Evolutionary conservation across 2,888 invertebrate genomes (phyloP), one percentile per base, ranked within the genome.

Genomic region (Drosophila greeni): DNA sequence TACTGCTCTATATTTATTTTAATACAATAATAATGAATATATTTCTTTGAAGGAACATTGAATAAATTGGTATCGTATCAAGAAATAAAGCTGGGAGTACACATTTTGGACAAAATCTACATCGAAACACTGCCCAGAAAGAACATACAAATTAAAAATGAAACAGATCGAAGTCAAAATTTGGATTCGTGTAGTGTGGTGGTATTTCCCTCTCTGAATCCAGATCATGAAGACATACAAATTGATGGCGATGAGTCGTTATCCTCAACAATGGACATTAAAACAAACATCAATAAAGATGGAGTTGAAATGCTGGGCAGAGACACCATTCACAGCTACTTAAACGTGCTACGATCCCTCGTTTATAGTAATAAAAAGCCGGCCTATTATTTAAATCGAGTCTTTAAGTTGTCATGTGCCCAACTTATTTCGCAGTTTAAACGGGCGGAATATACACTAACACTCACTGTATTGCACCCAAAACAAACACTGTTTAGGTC

Each of bases 341-440:
- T 88, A 16, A 87, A 86, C 60, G 87, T 89, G 0, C 53, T 89
- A 6, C 85, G 85, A 31, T 86, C 89, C 12, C 71, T 97, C 70
- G 94, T 95, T 77, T 99, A 99, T 90, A 96, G 96, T 87, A 98
- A 99, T 90, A 95, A 95, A 85, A 97, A 98, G 87, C 98, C 98
- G 4, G 97, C 97, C 11, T 97, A 97, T 88, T 97, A 97, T 88
- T 91, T 98, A 73, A 97, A 97, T 90, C 93, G 98, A 71, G 97
- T 96, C 24, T 99, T 99, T 91, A 97, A 97, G 86, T 91, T 99
- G 49, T 95, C 96, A 67, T 99, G 99, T 90, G 96, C 97, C 1
- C 97, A 97, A 88, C 91, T 97, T 66, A 96, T 95, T 89, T 97
- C 97, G 4, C 91, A 97, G 51, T 97, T 97, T 89, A 95, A 96